These are phyloP conservation scores for Agapostemon virescens DNA, from an alignment of 2,888 invertebrate genomes.

Conservation along the genomic window DNA sequence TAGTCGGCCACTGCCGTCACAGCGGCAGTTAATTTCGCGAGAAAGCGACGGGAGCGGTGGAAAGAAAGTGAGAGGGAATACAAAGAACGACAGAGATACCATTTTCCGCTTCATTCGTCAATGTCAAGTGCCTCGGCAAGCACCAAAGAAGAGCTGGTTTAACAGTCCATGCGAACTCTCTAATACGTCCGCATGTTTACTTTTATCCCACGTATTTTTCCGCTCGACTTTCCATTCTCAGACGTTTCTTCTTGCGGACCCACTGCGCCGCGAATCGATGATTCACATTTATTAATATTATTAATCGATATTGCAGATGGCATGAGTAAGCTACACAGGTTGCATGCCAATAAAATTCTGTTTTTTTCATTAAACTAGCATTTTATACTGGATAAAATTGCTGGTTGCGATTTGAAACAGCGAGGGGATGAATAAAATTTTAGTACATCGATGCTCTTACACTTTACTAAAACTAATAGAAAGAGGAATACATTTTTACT, in stretches of 20 bases:
- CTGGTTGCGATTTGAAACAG: too few relatives aligned
- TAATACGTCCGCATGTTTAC: conserved; percentile 62
- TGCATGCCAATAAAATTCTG: too few relatives aligned
- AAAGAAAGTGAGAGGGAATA: conserved; percentile 38
- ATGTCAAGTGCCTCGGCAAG: conserved; percentile 67
- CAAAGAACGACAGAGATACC: conserved; percentile 63
- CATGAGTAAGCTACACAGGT: too few relatives aligned
- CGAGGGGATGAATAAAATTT: too few relatives aligned
- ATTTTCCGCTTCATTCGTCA: conserved; percentile 77
- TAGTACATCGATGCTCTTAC: too few relatives aligned
- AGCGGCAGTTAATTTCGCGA: conserved; percentile 43
- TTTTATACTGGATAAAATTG: too few relatives aligned
- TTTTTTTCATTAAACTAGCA: too few relatives aligned
- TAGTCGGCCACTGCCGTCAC: conserved; percentile 23
- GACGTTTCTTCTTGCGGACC: conserved; percentile 2
- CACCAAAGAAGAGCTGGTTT: conserved; percentile 58
- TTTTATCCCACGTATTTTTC: conserved; percentile 58
- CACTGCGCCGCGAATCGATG: background rate
- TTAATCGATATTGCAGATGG: too few relatives aligned
- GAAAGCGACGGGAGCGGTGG: background rate
- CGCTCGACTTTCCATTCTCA: conserved; percentile 51
- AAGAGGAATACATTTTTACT: too few relatives aligned
- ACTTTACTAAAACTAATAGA: too few relatives aligned
- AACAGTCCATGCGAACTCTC: conserved; percentile 48
- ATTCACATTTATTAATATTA: background rate